A percentile compares a stretch with the other conserved stretches of the same genome.
phyloP scores from a whole-genome alignment of 2,113 vertebrate genomes.

The Edolisoma coerulescens region DNA sequence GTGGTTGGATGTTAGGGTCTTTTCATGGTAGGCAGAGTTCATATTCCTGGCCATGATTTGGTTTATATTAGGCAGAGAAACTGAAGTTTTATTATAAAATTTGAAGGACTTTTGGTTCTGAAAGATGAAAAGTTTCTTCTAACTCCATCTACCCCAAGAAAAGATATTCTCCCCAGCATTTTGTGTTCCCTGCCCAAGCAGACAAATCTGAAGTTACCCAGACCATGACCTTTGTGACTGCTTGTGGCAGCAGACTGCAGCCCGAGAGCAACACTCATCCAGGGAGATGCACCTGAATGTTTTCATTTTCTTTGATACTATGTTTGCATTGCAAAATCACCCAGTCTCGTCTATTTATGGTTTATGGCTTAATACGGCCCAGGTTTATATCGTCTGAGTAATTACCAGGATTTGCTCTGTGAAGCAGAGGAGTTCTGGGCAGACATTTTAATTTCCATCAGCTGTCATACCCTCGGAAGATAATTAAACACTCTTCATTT shows the following conservation, averaged over 20 bases:
- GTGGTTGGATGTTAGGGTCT: background rate
- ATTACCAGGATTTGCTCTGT: background rate
- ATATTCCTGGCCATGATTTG: background rate
- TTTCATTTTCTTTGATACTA: background rate
- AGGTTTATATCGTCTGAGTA: background rate
- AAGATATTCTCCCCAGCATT: background rate
- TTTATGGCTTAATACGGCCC: background rate
- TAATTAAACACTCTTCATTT: constrained; percentile 27
- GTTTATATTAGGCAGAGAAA: background rate
- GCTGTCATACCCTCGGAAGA: constrained; percentile 23
- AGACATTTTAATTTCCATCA: background rate
- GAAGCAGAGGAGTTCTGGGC: background rate
- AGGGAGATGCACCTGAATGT: background rate
- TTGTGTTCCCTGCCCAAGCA: background rate
- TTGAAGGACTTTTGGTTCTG: background rate
- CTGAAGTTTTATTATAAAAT: background rate
- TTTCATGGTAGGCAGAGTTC: background rate
- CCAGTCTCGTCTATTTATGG: background rate
- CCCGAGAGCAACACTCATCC: background rate
- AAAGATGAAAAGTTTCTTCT: background rate
- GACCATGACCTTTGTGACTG: background rate
- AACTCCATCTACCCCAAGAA: background rate
- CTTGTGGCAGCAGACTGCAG: background rate
- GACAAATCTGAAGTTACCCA: background rate
- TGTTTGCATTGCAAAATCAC: background rate